Evolutionary conservation across 2,797 vertebrate species (phyloP), one percentile per base, ranked within the genome.

Genomic region (Scolopax rusticola): DNA sequence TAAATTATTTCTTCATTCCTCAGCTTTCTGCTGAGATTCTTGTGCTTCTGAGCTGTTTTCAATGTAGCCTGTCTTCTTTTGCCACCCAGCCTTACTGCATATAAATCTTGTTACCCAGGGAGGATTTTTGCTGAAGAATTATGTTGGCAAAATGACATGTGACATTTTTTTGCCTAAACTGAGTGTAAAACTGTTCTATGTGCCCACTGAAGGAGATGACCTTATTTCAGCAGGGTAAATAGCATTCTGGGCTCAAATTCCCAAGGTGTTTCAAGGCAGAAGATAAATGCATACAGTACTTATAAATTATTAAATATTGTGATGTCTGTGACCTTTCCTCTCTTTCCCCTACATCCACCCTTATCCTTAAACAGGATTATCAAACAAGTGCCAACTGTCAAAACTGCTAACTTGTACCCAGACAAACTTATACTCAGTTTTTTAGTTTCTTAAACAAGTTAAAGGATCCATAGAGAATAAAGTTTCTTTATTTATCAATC

Each of bases 281-380:
- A 75, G 19, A 45, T 40, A 91, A 91, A 74, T 63, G 21, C 14
- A 27, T 60, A 33, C 64, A 78, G 45, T 63, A 32, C 9, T 60
- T 69, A 53, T 23, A 60, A 84, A 71, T 67, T 67, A 53, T 51
- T 81, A 73, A 38, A 41, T 76, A 71, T 48, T 67, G 27, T 59
- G 18, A 61, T 59, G 23, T 33, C 69, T 75, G n/a, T 47, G 15
- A 54, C 9, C 24, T 73, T n/a, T 33, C 36, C n/a, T 85, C 9
- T 43, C 43, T 12, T 38, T 4, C 6, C 8, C 5, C 1, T 2
- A 12, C 3, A 0, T 33, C 21, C 33, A 27, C 23, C 2, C 1
- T 74, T n/a, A 87, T 64, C 8, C 20, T 81, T 32, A 57, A 90
- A 16, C 6, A 50, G 12, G 16, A 17, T n/a, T 68, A 47, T 14